Base-by-base conservation (phyloP, 2,888 invertebrate species). In the Auanema freiburgensis region DNA sequence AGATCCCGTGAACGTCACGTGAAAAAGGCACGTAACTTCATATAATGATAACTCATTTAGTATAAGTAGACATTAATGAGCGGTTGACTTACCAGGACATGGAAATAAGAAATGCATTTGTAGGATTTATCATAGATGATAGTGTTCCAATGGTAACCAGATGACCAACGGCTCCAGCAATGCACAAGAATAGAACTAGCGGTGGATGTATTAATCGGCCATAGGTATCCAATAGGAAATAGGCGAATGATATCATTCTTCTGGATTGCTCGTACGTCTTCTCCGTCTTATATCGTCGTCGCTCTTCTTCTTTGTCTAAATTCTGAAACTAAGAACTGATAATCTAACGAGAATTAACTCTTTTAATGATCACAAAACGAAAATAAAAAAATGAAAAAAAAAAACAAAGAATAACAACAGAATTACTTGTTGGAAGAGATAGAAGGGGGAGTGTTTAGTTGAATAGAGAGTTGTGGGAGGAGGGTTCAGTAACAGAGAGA, bases 21-120 rank as follows among this genome's bases (percentile, higher is more conserved):
- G 33, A 33, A 33, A n/a, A 33, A 33, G 33, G 33, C 33, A 33
- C 3, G 4, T 33, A 33, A 33, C 33, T 33, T 8, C 8, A 3
- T 5, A 33, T 33, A 33, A n/a, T 8, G 33, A 33, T 33, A 8
- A 5, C 8, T 33, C 33, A 33, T 33, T 33, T 33, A 5, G 8
- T 5, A 33, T 33, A 33, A 33, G 33, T n/a, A 33, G 33, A 33
- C 33, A 8, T 46, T 46, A 10, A 33, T 33, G 33, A 33, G 33
- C 33, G 33, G 33, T 33, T 33, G 33, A 66, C 72, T 57, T 50
- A 79, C 78, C 76, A 76, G 16, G 74, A 74, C 79, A 80, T 80
- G 43, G 76, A 76, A 55, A 80, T 79, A 52, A 80, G 60, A 43
- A 80, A 71, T 57, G 74, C 66, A 59, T 80, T 80, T 5, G 79